Conservation (phyloP, 2,113 vertebrate genomes). For the Eurystomus gularis region DNA sequence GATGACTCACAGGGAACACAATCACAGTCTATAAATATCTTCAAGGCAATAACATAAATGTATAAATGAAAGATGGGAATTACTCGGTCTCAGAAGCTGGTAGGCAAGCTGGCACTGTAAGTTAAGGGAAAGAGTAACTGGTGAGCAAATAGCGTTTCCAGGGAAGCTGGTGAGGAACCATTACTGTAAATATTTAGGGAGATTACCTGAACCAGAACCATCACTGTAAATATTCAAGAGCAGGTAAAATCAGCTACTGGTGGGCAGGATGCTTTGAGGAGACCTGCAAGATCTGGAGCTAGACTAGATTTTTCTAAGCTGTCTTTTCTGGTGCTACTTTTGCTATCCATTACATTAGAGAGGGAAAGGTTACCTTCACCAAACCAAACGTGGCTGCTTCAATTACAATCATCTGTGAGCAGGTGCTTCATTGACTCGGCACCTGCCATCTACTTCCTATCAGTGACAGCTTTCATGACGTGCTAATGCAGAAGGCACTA, state of each 20-base stretch:
- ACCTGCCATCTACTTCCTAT: neutral
- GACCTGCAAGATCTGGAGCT: neutral
- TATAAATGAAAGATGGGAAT: constrained; percentile 38
- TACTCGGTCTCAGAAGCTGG: neutral
- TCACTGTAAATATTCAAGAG: neutral
- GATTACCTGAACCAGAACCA: neutral
- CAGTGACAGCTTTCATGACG: neutral
- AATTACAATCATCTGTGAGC: neutral
- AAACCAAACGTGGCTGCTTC: neutral
- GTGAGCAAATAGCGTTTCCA: neutral
- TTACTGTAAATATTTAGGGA: neutral
- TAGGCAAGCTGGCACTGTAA: neutral
- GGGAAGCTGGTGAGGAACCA: neutral
- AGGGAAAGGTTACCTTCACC: neutral
- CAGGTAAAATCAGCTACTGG: neutral
- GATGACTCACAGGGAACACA: neutral
- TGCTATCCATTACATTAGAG: neutral
- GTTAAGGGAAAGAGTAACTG: neutral
- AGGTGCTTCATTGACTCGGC: constrained; percentile 24
- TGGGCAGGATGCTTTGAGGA: neutral
- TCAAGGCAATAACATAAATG: constrained; percentile 3
- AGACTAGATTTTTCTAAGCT: neutral
- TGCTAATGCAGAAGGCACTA: neutral
- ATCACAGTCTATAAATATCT: constrained; percentile 39
- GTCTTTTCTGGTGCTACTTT: neutral